phyloP scores from a whole-genome alignment of 2,113 vertebrate species.

The Ciconia maguari region DNA sequence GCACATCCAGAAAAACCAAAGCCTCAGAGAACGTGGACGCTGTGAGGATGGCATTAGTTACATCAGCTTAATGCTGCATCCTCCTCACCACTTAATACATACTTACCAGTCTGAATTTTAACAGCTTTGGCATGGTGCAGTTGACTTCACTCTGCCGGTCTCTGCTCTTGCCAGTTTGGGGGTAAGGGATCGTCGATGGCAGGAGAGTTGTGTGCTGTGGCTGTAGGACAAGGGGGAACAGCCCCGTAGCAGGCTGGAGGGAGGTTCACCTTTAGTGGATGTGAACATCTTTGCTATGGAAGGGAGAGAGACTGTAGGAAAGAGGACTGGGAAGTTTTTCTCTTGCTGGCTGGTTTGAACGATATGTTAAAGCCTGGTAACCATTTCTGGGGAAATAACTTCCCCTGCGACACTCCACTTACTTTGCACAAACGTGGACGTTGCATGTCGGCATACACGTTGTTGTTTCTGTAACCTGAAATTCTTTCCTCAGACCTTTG shows the following conservation, averaged over 20 bases:
- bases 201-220: not conserved
- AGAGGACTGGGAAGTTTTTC: not conserved
- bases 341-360: not conserved
- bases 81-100: not conserved
- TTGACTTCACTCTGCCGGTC: not conserved
- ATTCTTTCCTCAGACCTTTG: not conserved
- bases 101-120: not conserved
- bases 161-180: not conserved
- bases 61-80: not conserved
- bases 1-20: not conserved
- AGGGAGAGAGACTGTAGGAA: not conserved
- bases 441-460: not conserved
- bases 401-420: not conserved
- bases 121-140: not conserved
- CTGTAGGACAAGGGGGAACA: fast-evolving
- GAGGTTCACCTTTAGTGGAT: not conserved
- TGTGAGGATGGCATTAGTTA: not conserved
- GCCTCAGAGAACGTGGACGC: fast-evolving
- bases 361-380: not conserved
- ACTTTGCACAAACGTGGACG: not conserved
- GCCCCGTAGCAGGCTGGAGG: not conserved
- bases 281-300: not conserved
- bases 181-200: not conserved
- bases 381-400: not conserved
- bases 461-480: not conserved